These are phyloP conservation scores for Tenthredo amoena DNA, from an alignment of 2,888 invertebrate genomes.

Conservation along the genomic window DNA sequence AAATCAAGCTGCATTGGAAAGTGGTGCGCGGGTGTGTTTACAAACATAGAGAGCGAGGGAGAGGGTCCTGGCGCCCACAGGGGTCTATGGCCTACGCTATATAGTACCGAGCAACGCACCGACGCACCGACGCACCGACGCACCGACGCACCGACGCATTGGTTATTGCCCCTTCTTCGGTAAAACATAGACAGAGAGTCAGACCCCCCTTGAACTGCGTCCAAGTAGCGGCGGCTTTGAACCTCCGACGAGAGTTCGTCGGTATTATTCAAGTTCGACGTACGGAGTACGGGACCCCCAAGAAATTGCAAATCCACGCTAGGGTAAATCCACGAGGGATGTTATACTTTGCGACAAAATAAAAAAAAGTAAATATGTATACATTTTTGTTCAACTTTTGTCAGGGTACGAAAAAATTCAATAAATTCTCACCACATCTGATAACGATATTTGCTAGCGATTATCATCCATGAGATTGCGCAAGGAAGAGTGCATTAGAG, in stretches of 20 bases:
- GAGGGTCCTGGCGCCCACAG: slow-evolving; percentile 46
- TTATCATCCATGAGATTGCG: not conserved
- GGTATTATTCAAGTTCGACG: not conserved
- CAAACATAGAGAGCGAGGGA: slow-evolving; percentile 53
- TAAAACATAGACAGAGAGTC: slow-evolving; percentile 55
- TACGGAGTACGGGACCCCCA: not conserved
- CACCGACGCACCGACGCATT: slow-evolving; percentile 61
- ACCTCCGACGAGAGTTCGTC: not conserved
- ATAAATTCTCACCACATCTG: not conserved
- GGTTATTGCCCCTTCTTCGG: slow-evolving; percentile 66
- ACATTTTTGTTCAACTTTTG: not conserved
- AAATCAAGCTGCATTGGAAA: slow-evolving; percentile 52
- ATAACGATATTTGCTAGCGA: too few relatives aligned
- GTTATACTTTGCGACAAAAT: not conserved
- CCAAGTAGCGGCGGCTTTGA: slow-evolving; percentile 46
- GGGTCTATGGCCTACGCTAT: slow-evolving; percentile 43
- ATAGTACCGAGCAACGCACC: slow-evolving; percentile 58
- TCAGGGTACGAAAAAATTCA: not conserved
- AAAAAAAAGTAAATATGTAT: not conserved
- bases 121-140: slow-evolving; percentile 62
- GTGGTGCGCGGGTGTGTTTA: slow-evolving; percentile 51
- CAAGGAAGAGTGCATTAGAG: not conserved
- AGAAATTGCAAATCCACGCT: not conserved
- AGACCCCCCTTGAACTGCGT: slow-evolving; percentile 30
- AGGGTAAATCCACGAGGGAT: not conserved